Percentiles rank a stretch among this genome's conserved stretches.
These are phyloP conservation scores for Oryzias celebensis DNA, from an alignment of 2,113 vertebrate genomes.

Conservation along the genomic window DNA sequence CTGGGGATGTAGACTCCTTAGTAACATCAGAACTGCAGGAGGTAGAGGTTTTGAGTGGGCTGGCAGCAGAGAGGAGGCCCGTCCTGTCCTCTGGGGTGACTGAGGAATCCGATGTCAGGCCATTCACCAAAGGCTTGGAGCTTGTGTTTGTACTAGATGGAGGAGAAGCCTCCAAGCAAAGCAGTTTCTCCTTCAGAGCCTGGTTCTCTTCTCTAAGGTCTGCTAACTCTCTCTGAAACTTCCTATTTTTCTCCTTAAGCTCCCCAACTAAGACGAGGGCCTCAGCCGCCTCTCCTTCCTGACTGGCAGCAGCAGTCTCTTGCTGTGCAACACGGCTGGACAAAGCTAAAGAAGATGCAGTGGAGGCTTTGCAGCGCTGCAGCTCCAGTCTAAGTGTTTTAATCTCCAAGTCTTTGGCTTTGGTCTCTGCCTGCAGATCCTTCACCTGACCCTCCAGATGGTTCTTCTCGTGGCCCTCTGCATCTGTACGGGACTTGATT, in stretches of 20 bases:
- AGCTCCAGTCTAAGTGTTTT: constrained; percentile 88
- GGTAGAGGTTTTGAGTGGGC: constrained; percentile 73
- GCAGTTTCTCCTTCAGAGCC: constrained; percentile 85
- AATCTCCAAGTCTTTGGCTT: constrained; percentile 93
- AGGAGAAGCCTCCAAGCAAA: constrained; percentile 82
- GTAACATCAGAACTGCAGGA: constrained; percentile 88
- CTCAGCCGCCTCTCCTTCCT: constrained; percentile 64
- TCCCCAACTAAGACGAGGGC: constrained; percentile 78
- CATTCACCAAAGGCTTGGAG: constrained; percentile 61
- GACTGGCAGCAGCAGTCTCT: constrained; percentile 52
- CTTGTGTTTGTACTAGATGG: constrained; percentile 70
- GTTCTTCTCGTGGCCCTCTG: constrained; percentile 80
- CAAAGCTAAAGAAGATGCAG: constrained; percentile 58
- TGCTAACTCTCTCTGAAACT: constrained; percentile 86
- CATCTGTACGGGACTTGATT: constrained; percentile 82
- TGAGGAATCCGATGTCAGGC: constrained; percentile 55
- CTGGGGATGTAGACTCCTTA: constrained; percentile 87
- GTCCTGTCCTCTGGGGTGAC: constrained; percentile 39
- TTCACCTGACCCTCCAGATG: constrained; percentile 89
- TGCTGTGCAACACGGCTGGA: constrained; percentile 52
- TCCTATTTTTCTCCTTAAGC: constrained; percentile 87
- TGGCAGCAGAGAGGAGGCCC: constrained; percentile 33
- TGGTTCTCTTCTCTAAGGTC: constrained; percentile 88
- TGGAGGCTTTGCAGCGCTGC: constrained; percentile 80
- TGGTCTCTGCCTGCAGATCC: constrained; percentile 91